These are phyloP conservation scores for Oostethus manadensis DNA, from an alignment of 2,113 vertebrate species.

Conservation along the genomic window DNA sequence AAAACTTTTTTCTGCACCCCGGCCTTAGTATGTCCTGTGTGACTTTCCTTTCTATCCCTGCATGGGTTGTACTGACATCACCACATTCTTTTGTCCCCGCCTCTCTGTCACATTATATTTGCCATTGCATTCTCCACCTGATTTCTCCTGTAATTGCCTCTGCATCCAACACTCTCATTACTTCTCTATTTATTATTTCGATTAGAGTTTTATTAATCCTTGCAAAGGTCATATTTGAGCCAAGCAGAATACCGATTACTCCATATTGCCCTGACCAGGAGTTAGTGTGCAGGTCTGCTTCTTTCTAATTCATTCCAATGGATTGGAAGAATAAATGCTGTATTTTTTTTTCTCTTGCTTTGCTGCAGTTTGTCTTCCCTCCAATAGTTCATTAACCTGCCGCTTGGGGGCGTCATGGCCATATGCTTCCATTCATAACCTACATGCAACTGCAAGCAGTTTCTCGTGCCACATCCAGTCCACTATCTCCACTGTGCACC, in stretches of 20 bases:
- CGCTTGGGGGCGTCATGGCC: conserved; percentile 72
- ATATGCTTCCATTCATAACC: conserved; percentile 28
- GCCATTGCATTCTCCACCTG: not conserved
- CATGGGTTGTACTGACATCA: not conserved
- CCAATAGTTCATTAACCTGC: conserved; percentile 31
- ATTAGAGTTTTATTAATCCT: conserved; percentile 12
- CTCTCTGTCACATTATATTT: conserved; percentile 21
- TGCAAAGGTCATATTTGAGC: conserved; percentile 22
- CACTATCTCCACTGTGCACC: conserved; percentile 24
- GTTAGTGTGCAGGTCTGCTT: conserved; percentile 3
- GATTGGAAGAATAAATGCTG: conserved; percentile 16
- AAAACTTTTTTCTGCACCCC: not conserved
- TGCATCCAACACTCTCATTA: conserved; percentile 15
- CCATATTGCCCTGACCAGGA: not conserved
- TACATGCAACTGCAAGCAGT: conserved; percentile 34
- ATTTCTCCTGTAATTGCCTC: conserved; percentile 17
- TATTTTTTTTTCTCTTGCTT: conserved; percentile 31
- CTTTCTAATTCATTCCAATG: conserved; percentile 2
- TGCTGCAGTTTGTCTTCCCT: conserved; percentile 43
- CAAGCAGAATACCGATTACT: conserved; percentile 1
- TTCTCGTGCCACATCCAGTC: conserved; percentile 31
- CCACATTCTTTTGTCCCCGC: conserved; percentile 13
- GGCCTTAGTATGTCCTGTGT: not conserved
- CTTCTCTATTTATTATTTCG: conserved; percentile 3
- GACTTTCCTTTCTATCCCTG: not conserved